Percentiles rank a stretch among this genome's conserved stretches.
phyloP scores from a whole-genome alignment of 92 coral and sea anemone species.

The Porites rus region DNA sequence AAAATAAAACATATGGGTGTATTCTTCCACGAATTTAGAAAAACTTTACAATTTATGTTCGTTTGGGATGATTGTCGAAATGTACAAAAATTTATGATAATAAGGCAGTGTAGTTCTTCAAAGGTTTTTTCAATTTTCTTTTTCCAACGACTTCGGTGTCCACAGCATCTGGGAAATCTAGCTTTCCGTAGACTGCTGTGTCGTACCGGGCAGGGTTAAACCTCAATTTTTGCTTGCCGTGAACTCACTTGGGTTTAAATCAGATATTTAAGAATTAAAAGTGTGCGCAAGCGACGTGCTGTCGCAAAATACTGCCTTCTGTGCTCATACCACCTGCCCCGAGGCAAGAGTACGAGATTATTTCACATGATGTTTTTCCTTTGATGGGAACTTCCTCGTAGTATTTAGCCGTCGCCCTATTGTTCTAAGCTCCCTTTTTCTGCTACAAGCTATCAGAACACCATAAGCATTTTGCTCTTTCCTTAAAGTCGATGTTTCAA shows the following conservation, averaged over 20 bases:
- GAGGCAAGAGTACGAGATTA: neutral
- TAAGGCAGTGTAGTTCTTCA: neutral
- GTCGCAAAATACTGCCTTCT: constrained; percentile 31
- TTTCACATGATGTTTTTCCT: constrained; percentile 27
- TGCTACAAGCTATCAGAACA: neutral
- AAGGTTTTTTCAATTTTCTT: neutral
- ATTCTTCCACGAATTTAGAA: neutral
- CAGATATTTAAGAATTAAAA: constrained; percentile 20
- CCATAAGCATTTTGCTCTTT: neutral
- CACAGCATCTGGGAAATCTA: neutral
- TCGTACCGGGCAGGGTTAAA: neutral
- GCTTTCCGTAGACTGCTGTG: constrained; percentile 31
- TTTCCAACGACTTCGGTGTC: neutral
- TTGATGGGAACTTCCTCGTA: neutral
- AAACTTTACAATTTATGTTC: neutral
- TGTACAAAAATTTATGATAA: neutral
- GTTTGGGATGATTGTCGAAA: neutral
- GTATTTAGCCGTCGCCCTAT: constrained; percentile 15
- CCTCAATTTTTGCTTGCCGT: constrained; percentile 17
- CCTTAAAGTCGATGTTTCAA: neutral
- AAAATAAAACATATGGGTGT: neutral
- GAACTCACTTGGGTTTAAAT: constrained; percentile 26
- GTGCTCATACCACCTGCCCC: constrained; percentile 41
- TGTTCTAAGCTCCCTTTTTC: neutral
- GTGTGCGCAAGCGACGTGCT: constrained; percentile 32